phyloP scores from a whole-genome alignment of 2,888 invertebrate genomes.

The Xestia ashworthii region DNA sequence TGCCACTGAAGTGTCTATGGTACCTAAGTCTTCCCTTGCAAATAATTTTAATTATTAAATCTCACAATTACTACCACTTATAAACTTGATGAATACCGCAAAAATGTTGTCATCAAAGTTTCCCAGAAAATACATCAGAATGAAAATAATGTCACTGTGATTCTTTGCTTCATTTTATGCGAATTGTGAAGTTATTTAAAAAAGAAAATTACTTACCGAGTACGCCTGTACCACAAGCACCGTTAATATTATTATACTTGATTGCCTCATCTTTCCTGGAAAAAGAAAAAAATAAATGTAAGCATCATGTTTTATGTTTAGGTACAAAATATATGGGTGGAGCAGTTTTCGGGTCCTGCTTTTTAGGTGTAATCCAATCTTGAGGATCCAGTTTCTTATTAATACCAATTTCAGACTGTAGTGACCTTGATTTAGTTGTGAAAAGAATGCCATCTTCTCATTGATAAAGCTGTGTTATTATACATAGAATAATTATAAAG shows the following conservation, averaged over 20 bases:
- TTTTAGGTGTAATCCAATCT: background rate
- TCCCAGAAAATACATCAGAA: background rate
- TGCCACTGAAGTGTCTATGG: background rate
- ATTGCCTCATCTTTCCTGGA: constrained; percentile 77
- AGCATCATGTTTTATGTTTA: constrained; percentile 1
- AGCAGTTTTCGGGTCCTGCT: background rate
- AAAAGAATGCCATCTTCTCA: background rate
- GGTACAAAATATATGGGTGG: background rate
- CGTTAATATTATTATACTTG: constrained; percentile 66
- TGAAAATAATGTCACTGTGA: background rate
- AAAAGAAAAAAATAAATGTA: constrained; percentile 53
- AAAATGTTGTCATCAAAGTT: constrained; percentile 1
- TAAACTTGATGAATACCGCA: constrained; percentile 20
- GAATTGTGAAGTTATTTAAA: constrained; percentile 30
- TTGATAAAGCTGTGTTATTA: background rate
- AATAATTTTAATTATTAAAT: background rate
- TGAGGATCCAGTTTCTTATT: background rate
- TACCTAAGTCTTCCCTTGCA: background rate
- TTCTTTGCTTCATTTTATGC: background rate
- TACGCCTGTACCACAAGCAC: constrained; percentile 71
- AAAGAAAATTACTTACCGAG: constrained; percentile 71
- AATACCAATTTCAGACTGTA: background rate
- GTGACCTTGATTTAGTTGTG: background rate
- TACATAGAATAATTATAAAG: background rate
- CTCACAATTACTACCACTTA: background rate